Base-by-base conservation (phyloP, 2,113 vertebrate genomes). In the Anoplopoma fimbria region DNA sequence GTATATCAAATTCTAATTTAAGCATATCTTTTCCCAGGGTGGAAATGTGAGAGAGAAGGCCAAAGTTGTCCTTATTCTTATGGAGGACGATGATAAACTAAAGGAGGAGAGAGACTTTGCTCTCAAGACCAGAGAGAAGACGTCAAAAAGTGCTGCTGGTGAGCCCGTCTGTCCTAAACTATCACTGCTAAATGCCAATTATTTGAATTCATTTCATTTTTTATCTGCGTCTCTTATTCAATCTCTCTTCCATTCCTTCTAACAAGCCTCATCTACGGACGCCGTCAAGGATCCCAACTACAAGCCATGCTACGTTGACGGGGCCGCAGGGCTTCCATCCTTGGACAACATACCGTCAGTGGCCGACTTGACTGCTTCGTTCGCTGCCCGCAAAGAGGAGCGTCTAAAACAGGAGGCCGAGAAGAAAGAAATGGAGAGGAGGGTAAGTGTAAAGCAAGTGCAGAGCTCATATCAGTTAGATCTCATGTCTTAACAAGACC, bases 11-110 rank as follows among this genome's bases (percentile, higher is more conserved):
- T 12, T 63, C 31, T 87, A 40, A 77, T n/a, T 1, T 38, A 33
- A n/a, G 2, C 15, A 6, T 51, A 12, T 90, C 14, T 81, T 0
- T n/a, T 83, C 25, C 3, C 53, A 96, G 95, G 97, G 97, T 0
- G 91, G 91, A 61, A 97, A 97, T 2, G 97, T 98, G 79, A 95
- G 97, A 0, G 97, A 98, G 84, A 98, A 98, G 85, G 97, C 97
- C 53, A 98, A 97, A 79, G 96, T 97, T 75, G 95, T 98, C 58
- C 94, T 98, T 47, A 88, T 96, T 34, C 93, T 98, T 53, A 95
- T 97, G 83, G 96, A 96, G 9, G 97, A 98, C 0, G 97, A 97
- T 34, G 96, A 97, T 9, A 96, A 97, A 79, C 94, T 97, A 9
- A 96, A 96, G 69, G 96, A 96, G 45, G 97, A 98, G 87, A 92